These are phyloP conservation scores for Hypotaenidia philippensis DNA, from an alignment of 2,797 vertebrate genomes.

Conservation along the genomic window DNA sequence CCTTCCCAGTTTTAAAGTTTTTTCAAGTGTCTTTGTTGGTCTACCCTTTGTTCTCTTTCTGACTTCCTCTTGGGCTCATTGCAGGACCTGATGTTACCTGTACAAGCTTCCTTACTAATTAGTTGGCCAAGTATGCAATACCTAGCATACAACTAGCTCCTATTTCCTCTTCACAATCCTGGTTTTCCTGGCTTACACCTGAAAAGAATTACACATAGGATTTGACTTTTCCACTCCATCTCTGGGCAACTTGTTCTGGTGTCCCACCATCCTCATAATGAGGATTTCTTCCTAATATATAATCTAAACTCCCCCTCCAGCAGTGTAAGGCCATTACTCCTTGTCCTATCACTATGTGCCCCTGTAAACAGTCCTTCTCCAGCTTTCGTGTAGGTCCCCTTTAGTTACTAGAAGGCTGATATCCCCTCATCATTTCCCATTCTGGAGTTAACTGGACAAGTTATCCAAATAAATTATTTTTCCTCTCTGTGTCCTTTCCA, in stretches of 20 bases:
- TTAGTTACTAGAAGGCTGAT: too few relatives aligned
- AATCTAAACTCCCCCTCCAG: too few relatives aligned
- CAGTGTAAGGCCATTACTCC: too few relatives aligned
- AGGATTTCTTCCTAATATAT: too few relatives aligned
- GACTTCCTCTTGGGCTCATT: background rate
- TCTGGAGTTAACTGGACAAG: background rate
- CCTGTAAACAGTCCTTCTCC: too few relatives aligned
- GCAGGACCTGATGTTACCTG: background rate
- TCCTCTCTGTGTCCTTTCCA: background rate
- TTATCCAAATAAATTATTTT: background rate
- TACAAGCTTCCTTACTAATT: background rate
- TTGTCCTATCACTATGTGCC: too few relatives aligned
- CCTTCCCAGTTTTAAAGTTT: background rate
- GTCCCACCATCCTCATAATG: too few relatives aligned
- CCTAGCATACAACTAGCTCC: background rate
- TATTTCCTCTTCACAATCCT: background rate
- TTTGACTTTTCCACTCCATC: background rate
- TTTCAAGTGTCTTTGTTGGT: background rate
- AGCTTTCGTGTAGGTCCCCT: too few relatives aligned
- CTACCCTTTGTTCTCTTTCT: background rate
- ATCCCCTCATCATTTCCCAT: background rate
- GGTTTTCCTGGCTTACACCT: background rate
- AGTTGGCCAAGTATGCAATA: background rate
- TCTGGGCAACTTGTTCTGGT: too few relatives aligned
- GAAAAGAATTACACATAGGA: accelerated